Evolutionary conservation across 1,140 invertebrate genomes (phyloP), one percentile per base, ranked within the genome.

Genomic region (Drosophila azteca): DNA sequence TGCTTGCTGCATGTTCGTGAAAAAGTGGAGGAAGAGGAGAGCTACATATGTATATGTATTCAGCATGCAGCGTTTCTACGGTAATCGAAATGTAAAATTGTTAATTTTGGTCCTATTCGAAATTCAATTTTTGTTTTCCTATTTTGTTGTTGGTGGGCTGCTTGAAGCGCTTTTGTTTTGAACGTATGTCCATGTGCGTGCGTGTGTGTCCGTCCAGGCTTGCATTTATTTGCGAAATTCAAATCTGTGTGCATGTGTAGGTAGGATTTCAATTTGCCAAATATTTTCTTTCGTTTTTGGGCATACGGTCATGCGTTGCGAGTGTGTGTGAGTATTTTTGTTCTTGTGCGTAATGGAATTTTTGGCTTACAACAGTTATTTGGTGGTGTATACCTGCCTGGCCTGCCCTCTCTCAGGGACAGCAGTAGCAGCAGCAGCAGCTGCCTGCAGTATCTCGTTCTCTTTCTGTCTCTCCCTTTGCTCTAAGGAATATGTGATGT

Each of bases 401-500:
- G 24, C 69, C 77, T 79, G 64, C 67, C 58, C 58, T 43, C 60
- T 66, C 43, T 60, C 39, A 20, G 31, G 20, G 44, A 45, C 43
- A 69, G 64, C 66, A 29, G 63, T 50, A 69, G 64, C 64, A 17
- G 64, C 63, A 17, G 64, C 63, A 60, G 58, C 58, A 41, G 62
- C 62, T 46, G 62, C 39, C 52, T 26, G 61, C 52, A 31, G 24
- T 59, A 63, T 46, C 43, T 53, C 22, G 57, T n/a, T 49, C n/a
- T 61, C 35, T 48, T 17, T 26, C 65, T 68, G 48, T 44, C 43
- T 65, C 58, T 29, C 15, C 39, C 3, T 13, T 11, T 39, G 35
- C 35, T 39, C 9, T 39, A 39, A 5, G 11, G 11, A 39, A 13
- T 39, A 11, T 35, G 29, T 7, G 29, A 7, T 35, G 35, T 39